Conservation (phyloP, 2,888 invertebrate species). For the Metacarcinus magister region DNA sequence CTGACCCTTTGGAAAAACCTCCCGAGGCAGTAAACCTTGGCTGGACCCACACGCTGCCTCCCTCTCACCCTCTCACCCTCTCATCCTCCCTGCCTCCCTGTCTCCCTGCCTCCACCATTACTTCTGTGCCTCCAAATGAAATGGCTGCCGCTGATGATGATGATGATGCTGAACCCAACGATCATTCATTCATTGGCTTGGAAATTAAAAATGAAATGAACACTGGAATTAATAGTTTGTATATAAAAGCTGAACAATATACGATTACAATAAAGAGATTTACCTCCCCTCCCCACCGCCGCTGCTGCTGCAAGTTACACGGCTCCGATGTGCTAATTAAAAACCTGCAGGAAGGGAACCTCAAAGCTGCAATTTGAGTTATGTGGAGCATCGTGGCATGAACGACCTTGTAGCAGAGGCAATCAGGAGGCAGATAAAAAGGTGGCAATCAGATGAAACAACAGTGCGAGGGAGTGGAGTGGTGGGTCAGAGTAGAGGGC, state of each 20-base stretch:
- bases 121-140: background rate
- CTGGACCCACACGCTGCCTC: background rate
- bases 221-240: background rate
- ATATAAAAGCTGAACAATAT: background rate
- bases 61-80: background rate
- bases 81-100: background rate
- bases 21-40: too few relatives aligned
- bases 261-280: slow-evolving; percentile 5
- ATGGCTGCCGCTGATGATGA: too few relatives aligned
- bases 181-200: background rate
- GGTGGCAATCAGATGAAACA: slow-evolving; percentile 38
- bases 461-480: background rate
- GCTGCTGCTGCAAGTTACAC: background rate
- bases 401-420: background rate
- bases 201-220: background rate
- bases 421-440: background rate
- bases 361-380: slow-evolving; percentile 16
- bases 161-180: background rate
- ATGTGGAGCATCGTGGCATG: slow-evolving; percentile 3
- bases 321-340: background rate
- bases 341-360: background rate
- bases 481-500: too few relatives aligned
- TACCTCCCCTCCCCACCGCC: background rate
- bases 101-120: background rate
- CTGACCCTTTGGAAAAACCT: background rate